Evolutionary conservation across 2,113 vertebrate genomes (phyloP), one percentile per base, ranked within the genome.

Genomic region (Oncorhynchus clarkii): DNA sequence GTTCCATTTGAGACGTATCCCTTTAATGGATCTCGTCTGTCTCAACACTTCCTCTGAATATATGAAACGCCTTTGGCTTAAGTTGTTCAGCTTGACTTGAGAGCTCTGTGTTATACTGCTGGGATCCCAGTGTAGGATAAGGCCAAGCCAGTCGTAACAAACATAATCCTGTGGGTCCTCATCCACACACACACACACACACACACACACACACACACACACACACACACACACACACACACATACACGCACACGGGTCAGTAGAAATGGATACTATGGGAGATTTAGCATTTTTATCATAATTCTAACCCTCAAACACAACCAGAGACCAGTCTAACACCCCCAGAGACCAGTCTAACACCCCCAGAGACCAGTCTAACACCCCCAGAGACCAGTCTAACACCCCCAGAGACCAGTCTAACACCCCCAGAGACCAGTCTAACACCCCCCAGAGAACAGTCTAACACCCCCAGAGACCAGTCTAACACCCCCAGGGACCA

Each of bases 171-270:
- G 51, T 0, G 85, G 80, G 84, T 77, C 76, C 74, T 78, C 69
- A 14, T 8, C 1, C 0, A 1, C 34, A 39, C 34, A 9, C 34
- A 8, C 34, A 39, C 89, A 85, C 29, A 31, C 29, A 31, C 29
- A 31, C 29, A 31, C 29, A 31, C 29, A 31, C 29, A 31, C 29
- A 31, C 29, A 31, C 29, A 31, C 29, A 31, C 29, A 49, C 48
- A 11, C 48, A 49, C 13, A 49, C 48, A 49, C 9, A 49, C 48
- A 9, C 83, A 87, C 81, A 49, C 48, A 49, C 9, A 49, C 48
- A 9, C 83, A 87, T 80, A 82, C 67, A 72, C 27, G 80, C 80
- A 90, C 89, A 85, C 86, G 80, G 85, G 87, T 85, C 82, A 84
- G 73, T 83, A 5, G 72, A 83, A 20, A 80, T 82, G 75, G 70